Evolutionary conservation across 2,888 invertebrate species (phyloP).

Genomic region (Caradrina clavipalpis): DNA sequence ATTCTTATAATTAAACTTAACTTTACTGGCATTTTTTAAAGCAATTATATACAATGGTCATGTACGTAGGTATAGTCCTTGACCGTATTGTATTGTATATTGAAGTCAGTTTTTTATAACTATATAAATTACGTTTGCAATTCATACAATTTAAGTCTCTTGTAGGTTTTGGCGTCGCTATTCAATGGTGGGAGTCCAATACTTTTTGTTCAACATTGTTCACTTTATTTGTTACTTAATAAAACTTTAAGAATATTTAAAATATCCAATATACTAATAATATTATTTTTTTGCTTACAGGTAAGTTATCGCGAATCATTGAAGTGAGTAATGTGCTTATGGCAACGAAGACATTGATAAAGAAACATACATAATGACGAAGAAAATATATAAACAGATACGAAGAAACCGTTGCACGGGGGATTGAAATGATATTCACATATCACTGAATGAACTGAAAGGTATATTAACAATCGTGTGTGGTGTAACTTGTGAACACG

Average conservation of each 20-base stretch:
- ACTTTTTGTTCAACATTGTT: constrained; percentile 6
- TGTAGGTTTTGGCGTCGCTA: constrained; percentile 27
- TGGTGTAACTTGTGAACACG: not conserved
- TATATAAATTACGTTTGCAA: constrained; percentile 31
- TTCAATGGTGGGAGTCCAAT: constrained; percentile 11
- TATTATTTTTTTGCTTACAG: constrained; percentile 48
- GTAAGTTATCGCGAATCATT: constrained; percentile 36
- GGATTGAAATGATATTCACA: constrained; percentile 6
- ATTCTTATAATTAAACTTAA: not conserved
- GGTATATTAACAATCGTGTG: not conserved
- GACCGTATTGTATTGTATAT: constrained; percentile 42
- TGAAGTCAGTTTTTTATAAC: constrained; percentile 33
- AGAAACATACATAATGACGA: not conserved
- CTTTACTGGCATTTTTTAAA: constrained; percentile 13
- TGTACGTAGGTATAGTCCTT: constrained; percentile 34
- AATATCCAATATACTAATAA: constrained; percentile 11
- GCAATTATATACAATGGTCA: constrained; percentile 8
- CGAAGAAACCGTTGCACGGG: not conserved
- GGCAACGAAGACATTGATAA: not conserved
- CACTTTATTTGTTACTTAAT: not conserved
- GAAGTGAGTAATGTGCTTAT: constrained; percentile 12
- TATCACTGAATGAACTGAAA: constrained; percentile 7
- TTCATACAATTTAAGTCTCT: constrained; percentile 40
- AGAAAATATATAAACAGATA: not conserved
- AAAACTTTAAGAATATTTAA: not conserved